A percentile compares a stretch with the other conserved stretches of the same genome.
These are phyloP conservation scores for Hephaestus fuliginosus DNA, from an alignment of 2,797 vertebrate genomes.

Conservation along the genomic window DNA sequence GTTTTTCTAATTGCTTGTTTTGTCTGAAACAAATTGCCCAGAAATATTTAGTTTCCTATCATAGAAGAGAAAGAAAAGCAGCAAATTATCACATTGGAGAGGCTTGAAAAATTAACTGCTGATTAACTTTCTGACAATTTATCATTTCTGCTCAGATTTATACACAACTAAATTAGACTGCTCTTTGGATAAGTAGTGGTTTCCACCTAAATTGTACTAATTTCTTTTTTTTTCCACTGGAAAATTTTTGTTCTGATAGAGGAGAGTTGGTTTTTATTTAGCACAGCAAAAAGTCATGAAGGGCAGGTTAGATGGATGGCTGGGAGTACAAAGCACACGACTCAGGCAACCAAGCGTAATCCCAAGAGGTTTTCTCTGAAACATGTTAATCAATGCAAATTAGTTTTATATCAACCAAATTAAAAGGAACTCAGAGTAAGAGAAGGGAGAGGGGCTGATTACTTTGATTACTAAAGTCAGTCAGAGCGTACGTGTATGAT, in stretches of 20 bases:
- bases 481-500: not conserved
- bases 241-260: no score
- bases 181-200: not conserved
- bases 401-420: not conserved
- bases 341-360: not conserved
- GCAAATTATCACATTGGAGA: not conserved
- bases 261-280: no score
- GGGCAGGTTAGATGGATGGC: not conserved
- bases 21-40: not conserved
- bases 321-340: not conserved
- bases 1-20: not conserved
- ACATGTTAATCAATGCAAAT: slow-evolving; percentile 15
- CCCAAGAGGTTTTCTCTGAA: not conserved
- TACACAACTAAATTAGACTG: not conserved
- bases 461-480: not conserved
- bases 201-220: not conserved
- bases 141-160: not conserved
- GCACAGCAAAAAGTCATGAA: not conserved
- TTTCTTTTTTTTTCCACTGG: not conserved
- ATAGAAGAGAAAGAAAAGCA: not conserved
- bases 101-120: not conserved
- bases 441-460: not conserved
- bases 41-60: not conserved
- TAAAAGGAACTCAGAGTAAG: not conserved
- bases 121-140: not conserved